phyloP scores from a whole-genome alignment of 2,888 invertebrate genomes.

The Drosophila paranaensis region DNA sequence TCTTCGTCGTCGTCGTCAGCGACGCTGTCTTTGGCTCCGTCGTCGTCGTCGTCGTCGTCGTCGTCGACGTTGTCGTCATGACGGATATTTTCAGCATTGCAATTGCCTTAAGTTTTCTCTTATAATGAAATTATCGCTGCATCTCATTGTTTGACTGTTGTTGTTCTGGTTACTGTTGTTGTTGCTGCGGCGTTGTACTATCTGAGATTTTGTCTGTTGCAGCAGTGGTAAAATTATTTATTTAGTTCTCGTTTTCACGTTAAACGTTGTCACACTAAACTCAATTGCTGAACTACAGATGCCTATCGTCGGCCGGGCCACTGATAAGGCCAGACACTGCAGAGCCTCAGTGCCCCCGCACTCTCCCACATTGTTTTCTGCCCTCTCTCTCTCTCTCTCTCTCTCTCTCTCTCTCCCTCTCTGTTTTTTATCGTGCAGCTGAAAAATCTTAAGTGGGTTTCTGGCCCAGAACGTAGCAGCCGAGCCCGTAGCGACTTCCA shows the following conservation, averaged over 20 bases:
- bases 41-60: conserved; percentile 1
- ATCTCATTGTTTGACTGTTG: conserved; percentile 70
- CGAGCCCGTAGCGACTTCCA: conserved; percentile 18
- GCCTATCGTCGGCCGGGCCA: conserved; percentile 47
- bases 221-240: conserved; percentile 71
- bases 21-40: conserved; percentile 14
- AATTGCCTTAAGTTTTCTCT: conserved; percentile 74
- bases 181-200: conserved; percentile 28
- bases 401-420: background rate
- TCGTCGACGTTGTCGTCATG: conserved; percentile 35
- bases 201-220: conserved; percentile 53
- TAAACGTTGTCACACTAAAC: conserved; percentile 79
- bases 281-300: conserved; percentile 67
- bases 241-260: conserved; percentile 79
- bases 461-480: conserved; percentile 58
- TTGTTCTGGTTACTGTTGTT: conserved; percentile 22
- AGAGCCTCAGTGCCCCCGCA: conserved; percentile 9
- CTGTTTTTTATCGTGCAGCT: conserved; percentile 47
- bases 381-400: background rate
- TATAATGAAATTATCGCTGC: conserved; percentile 78
- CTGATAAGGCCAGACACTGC: conserved; percentile 52
- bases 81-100: conserved; percentile 58
- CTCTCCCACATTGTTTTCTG: background rate
- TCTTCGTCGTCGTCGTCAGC: conserved; percentile 1
- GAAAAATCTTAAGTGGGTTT: conserved; percentile 69